These are phyloP conservation scores for Muscicapa adusta DNA, from an alignment of 2,113 vertebrate genomes.

Conservation along the genomic window DNA sequence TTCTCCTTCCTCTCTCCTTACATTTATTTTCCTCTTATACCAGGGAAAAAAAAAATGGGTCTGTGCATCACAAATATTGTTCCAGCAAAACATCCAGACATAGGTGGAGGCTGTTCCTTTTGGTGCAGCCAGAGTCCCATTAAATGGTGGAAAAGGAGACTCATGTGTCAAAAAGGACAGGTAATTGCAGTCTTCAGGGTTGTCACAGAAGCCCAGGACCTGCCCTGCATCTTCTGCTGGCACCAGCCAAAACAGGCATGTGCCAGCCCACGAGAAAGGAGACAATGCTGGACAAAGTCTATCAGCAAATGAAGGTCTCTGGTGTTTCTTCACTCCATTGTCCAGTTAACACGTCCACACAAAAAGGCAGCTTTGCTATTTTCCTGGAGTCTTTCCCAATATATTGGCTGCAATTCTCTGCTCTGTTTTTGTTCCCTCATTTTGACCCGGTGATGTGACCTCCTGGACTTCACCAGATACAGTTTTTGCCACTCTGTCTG, in stretches of 20 bases:
- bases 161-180: not conserved
- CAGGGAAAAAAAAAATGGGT: not conserved
- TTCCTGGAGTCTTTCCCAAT: conserved; percentile 5
- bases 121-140: not conserved
- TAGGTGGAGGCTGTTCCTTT: not conserved
- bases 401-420: not conserved
- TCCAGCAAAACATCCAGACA: not conserved
- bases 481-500: not conserved
- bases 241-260: fast-evolving
- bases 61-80: not conserved
- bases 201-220: not conserved
- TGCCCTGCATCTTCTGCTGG: not conserved
- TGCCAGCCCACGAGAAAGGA: not conserved
- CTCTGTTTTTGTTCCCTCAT: not conserved
- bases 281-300: not conserved
- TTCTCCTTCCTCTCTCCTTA: not conserved
- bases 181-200: not conserved
- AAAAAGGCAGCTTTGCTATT: not conserved
- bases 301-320: not conserved
- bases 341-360: not conserved
- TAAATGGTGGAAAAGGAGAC: not conserved
- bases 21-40: not conserved
- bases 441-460: not conserved
- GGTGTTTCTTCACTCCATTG: not conserved
- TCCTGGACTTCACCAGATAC: not conserved